Percentiles rank a stretch among this genome's conserved stretches.
Conservation (phyloP, 2,888 invertebrate genomes). For the Hololepta plana region DNA sequence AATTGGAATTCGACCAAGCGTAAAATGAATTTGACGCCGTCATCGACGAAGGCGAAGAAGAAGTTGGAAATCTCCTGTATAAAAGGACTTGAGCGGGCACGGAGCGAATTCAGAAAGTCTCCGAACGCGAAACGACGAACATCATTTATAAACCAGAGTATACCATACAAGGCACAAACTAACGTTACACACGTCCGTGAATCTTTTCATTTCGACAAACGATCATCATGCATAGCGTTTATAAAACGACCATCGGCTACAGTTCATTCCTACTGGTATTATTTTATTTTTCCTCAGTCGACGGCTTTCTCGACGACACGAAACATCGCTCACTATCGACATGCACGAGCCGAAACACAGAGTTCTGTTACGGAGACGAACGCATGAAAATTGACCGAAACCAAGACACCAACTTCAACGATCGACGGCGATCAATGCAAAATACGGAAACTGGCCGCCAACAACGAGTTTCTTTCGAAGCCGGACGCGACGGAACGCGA, state of each 20-base stretch:
- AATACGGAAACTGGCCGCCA: constrained; percentile 2
- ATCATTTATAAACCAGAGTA: constrained; percentile 13
- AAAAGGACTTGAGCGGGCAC: constrained; percentile 3
- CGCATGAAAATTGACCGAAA: not conserved
- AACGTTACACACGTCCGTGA: constrained; percentile 6
- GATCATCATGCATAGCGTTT: constrained; percentile 11
- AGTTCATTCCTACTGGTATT: constrained; percentile 12
- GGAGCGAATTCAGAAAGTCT: constrained; percentile 12
- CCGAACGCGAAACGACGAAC: constrained; percentile 9
- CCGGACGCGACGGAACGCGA: no score
- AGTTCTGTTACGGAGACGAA: not conserved
- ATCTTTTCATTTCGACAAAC: constrained; percentile 9
- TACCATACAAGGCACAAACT: constrained; percentile 16
- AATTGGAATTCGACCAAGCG: constrained; percentile 12
- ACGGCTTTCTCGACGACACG: constrained; percentile 10
- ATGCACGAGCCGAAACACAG: constrained; percentile 3
- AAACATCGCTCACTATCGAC: constrained; percentile 3
- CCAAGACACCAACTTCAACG: constrained; percentile 2
- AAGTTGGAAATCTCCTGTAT: constrained; percentile 9
- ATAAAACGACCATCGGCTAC: constrained; percentile 10
- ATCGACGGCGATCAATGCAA: not conserved
- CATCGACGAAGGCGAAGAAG: no score
- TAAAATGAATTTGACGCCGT: no score
- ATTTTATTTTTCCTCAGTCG: constrained; percentile 12
- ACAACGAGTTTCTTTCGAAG: not conserved